Conservation (phyloP, 1,140 invertebrate genomes). For the Drosophila oshimai region DNA sequence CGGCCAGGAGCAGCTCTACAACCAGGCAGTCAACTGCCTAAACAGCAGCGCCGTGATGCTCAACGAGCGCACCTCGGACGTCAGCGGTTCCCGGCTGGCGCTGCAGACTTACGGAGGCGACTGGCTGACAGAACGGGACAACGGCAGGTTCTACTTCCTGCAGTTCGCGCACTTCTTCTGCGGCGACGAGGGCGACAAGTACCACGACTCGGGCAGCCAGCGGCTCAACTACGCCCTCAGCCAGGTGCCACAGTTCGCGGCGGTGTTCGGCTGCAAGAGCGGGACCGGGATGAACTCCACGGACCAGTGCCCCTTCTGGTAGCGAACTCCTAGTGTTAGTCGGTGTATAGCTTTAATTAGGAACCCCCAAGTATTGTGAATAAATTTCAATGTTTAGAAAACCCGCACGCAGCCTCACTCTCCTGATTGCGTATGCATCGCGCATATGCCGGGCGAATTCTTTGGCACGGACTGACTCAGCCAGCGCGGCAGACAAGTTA, state of each 20-base stretch:
- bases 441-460: neutral
- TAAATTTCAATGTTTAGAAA: conserved; percentile 50
- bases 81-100: conserved; percentile 69
- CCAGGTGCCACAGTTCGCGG: conserved; percentile 91
- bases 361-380: conserved; percentile 66
- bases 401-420: neutral
- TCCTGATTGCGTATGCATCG: conserved; percentile 47
- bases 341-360: conserved; percentile 59
- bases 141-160: conserved; percentile 60
- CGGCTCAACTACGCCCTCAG: conserved; percentile 91
- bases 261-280: conserved; percentile 87
- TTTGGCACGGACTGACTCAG: neutral
- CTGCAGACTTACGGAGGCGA: conserved; percentile 48
- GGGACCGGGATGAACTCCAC: conserved; percentile 91
- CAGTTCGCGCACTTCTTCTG: conserved; percentile 78
- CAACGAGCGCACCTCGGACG: conserved; percentile 60
- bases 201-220: conserved; percentile 92
- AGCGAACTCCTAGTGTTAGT: conserved; percentile 32
- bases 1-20: conserved; percentile 14
- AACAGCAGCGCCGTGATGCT: conserved; percentile 40
- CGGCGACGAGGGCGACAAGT: conserved; percentile 83
- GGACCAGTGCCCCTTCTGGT: conserved; percentile 93
- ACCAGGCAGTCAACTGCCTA: conserved; percentile 31
- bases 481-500: conserved; percentile 57
- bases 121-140: conserved; percentile 1